Base-by-base conservation (phyloP, 2,888 invertebrate genomes). In the Muschampia plurimacula region DNA sequence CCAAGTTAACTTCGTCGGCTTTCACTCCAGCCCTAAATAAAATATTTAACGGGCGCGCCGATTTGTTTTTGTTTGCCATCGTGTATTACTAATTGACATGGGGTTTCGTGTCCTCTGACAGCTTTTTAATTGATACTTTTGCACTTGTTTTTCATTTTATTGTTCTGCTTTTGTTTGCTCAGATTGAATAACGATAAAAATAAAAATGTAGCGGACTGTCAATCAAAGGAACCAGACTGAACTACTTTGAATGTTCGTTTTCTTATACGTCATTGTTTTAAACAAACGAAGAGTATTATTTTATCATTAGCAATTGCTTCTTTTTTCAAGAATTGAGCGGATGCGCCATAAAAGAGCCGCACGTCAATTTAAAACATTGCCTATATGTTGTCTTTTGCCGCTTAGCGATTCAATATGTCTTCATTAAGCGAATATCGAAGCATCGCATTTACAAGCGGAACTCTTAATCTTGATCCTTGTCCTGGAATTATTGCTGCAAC, bases 321-420 rank as follows among this genome's bases (percentile, higher is more conserved):
- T 28, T 72, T 70, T 74, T 74, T 74, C 13, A 36, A 69, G 65
- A 72, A 62, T 65, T 68, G 72, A 74, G 39, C 74, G 74, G 74
- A 74, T 74, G 72, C 74, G 41, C 63, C 39, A 72, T 86, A 89
- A 89, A 92, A 89, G 88, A 82, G 80, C 89, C 89, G 88, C 91
- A 87, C 80, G 91, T 92, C 93, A 92, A 91, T 92, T 92, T 92
- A 90, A 81, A 90, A 87, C 90, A 89, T 90, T 88, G 91, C 87
- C 89, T 91, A 92, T 90, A 90, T 89, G 86, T 89, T 90, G 90
- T 89, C 91, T 84, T 86, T 86, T 82, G 88, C 88, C 89, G 91
- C 86, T 91, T 89, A 86, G 90, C 91, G 91, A 91, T 92, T 93
- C 93, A 93, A 94, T 94, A 94, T 93, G 93, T 93, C 93, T 94